Conservation (phyloP, 2,113 vertebrate species). For the Laticauda laticaudata region DNA sequence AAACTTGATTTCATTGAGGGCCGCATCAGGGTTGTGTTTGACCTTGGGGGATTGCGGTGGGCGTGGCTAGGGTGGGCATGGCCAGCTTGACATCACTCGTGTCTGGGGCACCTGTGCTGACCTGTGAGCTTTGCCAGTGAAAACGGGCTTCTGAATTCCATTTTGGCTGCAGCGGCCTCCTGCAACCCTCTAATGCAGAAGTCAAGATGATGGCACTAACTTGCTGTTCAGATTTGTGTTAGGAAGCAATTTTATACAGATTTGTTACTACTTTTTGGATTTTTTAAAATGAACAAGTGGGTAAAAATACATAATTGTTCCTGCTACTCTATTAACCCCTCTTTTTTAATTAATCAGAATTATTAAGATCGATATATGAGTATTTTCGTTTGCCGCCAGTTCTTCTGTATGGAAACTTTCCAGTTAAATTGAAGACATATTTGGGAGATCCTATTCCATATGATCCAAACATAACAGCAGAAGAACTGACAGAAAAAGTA, state of each 20-base stretch:
- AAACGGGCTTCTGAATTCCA: too few relatives aligned
- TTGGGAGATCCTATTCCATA: slow-evolving; percentile 94
- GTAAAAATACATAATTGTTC: background rate
- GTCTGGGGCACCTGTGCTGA: too few relatives aligned
- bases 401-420: slow-evolving; percentile 93
- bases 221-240: background rate
- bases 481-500: slow-evolving; percentile 89
- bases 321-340: background rate
- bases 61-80: too few relatives aligned
- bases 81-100: too few relatives aligned
- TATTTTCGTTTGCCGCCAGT: slow-evolving; percentile 80
- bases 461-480: slow-evolving; percentile 82
- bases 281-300: background rate
- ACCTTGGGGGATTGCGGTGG: too few relatives aligned
- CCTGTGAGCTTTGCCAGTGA: too few relatives aligned
- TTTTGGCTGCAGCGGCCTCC: too few relatives aligned
- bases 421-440: slow-evolving; percentile 91
- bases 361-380: slow-evolving; percentile 86
- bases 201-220: background rate
- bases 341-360: slow-evolving; percentile 63
- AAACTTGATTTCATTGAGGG: too few relatives aligned
- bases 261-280: background rate
- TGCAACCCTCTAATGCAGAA: background rate
- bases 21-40: too few relatives aligned
- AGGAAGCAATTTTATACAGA: background rate